Evolutionary conservation across 2,113 vertebrate species (phyloP).

Genomic region (Corydoras maculifer): DNA sequence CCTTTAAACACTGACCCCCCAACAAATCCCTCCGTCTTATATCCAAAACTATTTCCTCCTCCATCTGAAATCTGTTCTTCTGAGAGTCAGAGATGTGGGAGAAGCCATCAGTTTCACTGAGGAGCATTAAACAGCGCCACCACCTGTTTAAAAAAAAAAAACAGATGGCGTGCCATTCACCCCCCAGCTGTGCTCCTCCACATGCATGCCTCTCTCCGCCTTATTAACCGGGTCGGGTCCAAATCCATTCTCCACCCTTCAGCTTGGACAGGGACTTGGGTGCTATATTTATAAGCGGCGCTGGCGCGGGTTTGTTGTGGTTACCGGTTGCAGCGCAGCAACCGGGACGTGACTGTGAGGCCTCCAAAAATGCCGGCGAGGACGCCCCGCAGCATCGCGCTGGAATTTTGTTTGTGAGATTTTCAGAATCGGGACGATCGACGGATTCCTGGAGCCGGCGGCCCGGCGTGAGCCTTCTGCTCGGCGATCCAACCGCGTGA

Average conservation of each 20-base stretch:
- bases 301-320: slow-evolving; percentile 29
- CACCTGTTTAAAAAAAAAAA: too few relatives aligned
- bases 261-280: slow-evolving; percentile 19
- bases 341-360: slow-evolving; percentile 4
- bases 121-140: too few relatives aligned
- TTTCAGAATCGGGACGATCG: slow-evolving; percentile 10
- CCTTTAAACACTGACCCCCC: background rate
- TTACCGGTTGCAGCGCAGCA: slow-evolving; percentile 24
- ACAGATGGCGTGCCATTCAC: background rate
- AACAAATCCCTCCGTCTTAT: background rate
- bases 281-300: slow-evolving; percentile 35
- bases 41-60: background rate
- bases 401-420: slow-evolving; percentile 24
- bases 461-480: background rate
- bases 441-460: background rate
- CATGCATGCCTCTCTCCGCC: slow-evolving; percentile 17
- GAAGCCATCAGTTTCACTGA: too few relatives aligned
- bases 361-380: background rate
- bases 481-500: background rate
- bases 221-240: slow-evolving; percentile 8
- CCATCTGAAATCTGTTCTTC: background rate
- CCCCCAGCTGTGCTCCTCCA: slow-evolving; percentile 12
- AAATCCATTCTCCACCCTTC: slow-evolving; percentile 30
- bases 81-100: too few relatives aligned
- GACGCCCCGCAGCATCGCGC: slow-evolving; percentile 4